phyloP scores from a whole-genome alignment of 2,113 vertebrate genomes.

The Poecilia latipinna region DNA sequence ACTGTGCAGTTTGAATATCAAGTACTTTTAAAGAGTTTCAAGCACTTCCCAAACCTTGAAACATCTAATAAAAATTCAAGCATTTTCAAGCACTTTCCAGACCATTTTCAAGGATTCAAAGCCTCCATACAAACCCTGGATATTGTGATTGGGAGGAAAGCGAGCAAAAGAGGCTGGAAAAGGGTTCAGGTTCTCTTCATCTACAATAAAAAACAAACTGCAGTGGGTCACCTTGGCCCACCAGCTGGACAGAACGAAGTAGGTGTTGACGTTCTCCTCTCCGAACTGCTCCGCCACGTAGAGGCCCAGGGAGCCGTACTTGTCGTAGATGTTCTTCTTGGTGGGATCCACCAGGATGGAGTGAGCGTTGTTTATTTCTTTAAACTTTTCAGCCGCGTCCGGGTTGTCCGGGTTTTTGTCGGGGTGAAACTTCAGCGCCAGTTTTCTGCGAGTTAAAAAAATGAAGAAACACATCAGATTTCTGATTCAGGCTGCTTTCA shows the following conservation, averaged over 20 bases:
- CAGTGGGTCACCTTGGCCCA: slow-evolving; percentile 91
- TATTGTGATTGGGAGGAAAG: too few relatives aligned
- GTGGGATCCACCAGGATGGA: slow-evolving; percentile 91
- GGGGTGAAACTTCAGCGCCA: slow-evolving; percentile 96
- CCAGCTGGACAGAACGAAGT: slow-evolving; percentile 98
- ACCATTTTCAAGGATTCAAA: too few relatives aligned
- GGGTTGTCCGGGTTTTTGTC: slow-evolving; percentile 99
- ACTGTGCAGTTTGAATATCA: too few relatives aligned
- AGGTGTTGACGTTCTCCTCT: slow-evolving; percentile 98
- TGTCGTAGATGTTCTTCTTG: slow-evolving; percentile 98
- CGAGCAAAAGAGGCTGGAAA: too few relatives aligned
- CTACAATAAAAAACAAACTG: too few relatives aligned
- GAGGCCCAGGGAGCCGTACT: slow-evolving; percentile 96
- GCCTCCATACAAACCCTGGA: too few relatives aligned
- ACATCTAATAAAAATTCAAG: too few relatives aligned
- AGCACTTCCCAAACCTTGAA: too few relatives aligned
- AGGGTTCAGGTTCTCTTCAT: too few relatives aligned
- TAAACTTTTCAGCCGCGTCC: slow-evolving; percentile 91
- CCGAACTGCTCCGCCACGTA: slow-evolving; percentile 98
- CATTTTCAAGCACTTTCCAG: too few relatives aligned
- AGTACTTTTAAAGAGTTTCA: too few relatives aligned
- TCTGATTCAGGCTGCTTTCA: not conserved
- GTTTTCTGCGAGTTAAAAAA: slow-evolving; percentile 83
- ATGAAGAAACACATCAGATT: not conserved
- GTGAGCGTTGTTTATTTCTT: slow-evolving; percentile 98